A percentile compares a stretch with the other conserved stretches of the same genome.
These are phyloP conservation scores for Leucopsar rothschildi DNA, from an alignment of 2,113 vertebrate genomes.

Conservation along the genomic window DNA sequence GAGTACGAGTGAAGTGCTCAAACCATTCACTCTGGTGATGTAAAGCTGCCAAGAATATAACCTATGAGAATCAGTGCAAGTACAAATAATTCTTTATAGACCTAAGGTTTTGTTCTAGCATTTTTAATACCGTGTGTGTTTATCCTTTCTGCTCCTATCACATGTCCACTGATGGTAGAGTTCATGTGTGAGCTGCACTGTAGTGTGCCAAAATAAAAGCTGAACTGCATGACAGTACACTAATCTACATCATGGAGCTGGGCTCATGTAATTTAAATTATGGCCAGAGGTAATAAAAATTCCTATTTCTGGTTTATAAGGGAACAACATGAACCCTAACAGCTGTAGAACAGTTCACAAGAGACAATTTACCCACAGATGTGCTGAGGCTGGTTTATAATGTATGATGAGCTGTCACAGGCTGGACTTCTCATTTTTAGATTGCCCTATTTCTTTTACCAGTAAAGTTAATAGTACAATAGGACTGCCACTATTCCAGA, in stretches of 20 bases:
- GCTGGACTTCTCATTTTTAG: neutral
- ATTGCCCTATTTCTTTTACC: neutral
- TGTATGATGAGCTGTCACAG: constrained; percentile 17
- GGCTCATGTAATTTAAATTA: constrained; percentile 49
- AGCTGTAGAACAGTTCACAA: constrained; percentile 48
- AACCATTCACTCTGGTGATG: constrained; percentile 42
- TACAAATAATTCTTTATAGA: constrained; percentile 51
- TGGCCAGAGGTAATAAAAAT: constrained; percentile 50
- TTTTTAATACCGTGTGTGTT: constrained; percentile 17
- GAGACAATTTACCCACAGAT: constrained; percentile 38
- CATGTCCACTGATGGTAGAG: neutral
- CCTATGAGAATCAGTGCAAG: constrained; percentile 42
- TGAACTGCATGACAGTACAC: neutral
- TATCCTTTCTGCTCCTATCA: neutral
- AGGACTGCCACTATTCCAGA: neutral
- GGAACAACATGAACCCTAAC: constrained; percentile 36
- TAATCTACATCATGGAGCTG: neutral
- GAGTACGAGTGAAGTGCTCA: neutral
- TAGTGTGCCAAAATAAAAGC: constrained; percentile 6
- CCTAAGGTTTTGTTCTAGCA: constrained; percentile 15
- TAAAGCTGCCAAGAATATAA: constrained; percentile 55
- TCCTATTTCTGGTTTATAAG: constrained; percentile 47
- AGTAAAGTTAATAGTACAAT: neutral
- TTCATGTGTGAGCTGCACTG: neutral
- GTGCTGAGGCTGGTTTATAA: constrained; percentile 17